Evolutionary conservation across 1,140 invertebrate species (phyloP).

Genomic region (Gryllus bimaculatus): DNA sequence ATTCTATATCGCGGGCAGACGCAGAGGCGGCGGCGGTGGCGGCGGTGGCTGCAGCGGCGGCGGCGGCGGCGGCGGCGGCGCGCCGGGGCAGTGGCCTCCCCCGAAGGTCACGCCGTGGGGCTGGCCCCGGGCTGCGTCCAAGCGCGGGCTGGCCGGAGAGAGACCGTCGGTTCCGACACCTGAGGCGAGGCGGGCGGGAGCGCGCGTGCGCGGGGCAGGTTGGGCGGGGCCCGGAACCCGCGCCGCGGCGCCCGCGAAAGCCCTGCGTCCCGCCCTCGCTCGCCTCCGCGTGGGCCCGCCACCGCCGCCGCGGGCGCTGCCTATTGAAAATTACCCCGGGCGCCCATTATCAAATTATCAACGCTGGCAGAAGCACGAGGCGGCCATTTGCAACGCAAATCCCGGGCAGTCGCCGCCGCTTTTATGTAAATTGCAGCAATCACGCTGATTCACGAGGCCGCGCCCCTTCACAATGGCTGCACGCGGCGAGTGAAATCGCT

Average conservation of each 20-base stretch:
- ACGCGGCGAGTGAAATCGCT: background rate
- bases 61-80: too few relatives aligned
- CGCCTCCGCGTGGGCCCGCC: background rate
- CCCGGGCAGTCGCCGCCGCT: background rate
- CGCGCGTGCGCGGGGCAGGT: too few relatives aligned
- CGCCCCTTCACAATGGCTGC: background rate
- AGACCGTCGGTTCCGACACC: too few relatives aligned
- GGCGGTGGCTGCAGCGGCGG: too few relatives aligned
- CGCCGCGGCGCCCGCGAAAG: background rate
- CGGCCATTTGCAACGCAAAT: background rate
- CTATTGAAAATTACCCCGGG: conserved; percentile 1
- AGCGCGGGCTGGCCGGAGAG: too few relatives aligned
- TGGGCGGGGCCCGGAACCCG: background rate
- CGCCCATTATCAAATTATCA: conserved; percentile 4
- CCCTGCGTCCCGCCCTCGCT: too few relatives aligned
- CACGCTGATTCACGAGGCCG: background rate
- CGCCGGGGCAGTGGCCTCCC: too few relatives aligned
- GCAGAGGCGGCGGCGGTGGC: background rate
- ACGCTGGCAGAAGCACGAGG: background rate
- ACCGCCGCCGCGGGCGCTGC: background rate
- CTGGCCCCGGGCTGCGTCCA: too few relatives aligned
- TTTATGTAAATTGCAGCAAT: background rate
- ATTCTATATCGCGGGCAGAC: background rate
- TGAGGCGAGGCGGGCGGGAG: too few relatives aligned
- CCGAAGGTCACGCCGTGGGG: too few relatives aligned